Base-by-base conservation (phyloP, 1,140 invertebrate genomes). In the Hyphantria cunea region DNA sequence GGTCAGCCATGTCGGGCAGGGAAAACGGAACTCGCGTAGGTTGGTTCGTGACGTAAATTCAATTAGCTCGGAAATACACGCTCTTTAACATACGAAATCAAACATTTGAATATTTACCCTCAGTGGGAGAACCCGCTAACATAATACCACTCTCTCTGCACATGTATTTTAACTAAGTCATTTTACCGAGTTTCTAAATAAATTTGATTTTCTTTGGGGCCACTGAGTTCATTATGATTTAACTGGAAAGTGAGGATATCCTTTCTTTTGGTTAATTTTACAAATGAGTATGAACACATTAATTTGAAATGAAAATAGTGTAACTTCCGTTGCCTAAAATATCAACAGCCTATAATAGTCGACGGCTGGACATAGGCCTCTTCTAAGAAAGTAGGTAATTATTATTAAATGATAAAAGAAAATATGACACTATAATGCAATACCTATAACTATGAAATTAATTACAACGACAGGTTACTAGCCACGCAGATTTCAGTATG, bases 51-150 rank as follows among this genome's bases (percentile, higher is more conserved):
- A 64, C 56, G 52, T 63, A 70, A 79, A 82, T 79, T 82, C 78
- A 84, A 84, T 84, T 82, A 84, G 67, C 61, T 62, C 73, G 42
- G 53, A 64, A 68, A 67, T 67, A 70, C 59, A 48, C 63, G 67
- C 64, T 70, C 66, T 73, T 72, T 75, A 59, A 67, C 70, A 75
- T 50, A 76, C 72, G 63, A 64, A 59, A 62, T 52, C 48, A 67
- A 67, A 68, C 32, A 58, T 56, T 52, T 47, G 48, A 42, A 41
- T 54, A 54, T 54, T 54, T 44, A 25, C 53, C 12, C 31, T 47
- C 53, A 0, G 10, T 14, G 42, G 53, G 25, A 39, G 11, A 56
- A 5, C 17, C 25, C 17, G 41, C 42, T 25, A 49, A 58, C 55
- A 58, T 48, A 49, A 48, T 42, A 58, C n/a, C 13, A 31, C 12